phyloP scores from a whole-genome alignment of 2,888 invertebrate species.

The Papilio gigon region DNA sequence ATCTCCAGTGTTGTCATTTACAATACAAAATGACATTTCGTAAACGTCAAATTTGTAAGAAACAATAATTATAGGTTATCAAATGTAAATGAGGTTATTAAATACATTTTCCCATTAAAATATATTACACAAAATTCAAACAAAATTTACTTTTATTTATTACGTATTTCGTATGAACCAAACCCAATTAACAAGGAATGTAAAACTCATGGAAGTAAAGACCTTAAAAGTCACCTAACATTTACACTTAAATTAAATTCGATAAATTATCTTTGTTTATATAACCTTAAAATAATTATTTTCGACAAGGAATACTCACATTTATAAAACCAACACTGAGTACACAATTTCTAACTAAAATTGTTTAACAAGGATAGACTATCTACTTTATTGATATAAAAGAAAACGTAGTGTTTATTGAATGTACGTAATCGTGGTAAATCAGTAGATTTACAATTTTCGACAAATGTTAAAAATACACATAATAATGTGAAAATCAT shows the following conservation, averaged over 20 bases:
- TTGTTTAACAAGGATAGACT: background rate
- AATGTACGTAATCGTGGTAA: too few species aligned
- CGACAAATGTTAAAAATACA: too few species aligned
- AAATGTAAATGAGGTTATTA: too few species aligned
- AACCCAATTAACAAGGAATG: background rate
- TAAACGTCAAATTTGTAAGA: too few species aligned
- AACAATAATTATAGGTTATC: too few species aligned
- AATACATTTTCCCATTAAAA: background rate
- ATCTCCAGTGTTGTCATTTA: too few species aligned
- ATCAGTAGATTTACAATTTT: too few species aligned
- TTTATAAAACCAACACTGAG: background rate
- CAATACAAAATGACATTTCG: too few species aligned
- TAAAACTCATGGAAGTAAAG: background rate
- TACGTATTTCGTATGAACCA: background rate
- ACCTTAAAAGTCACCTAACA: background rate
- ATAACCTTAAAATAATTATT: background rate
- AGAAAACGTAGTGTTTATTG: too few species aligned
- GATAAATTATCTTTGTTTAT: background rate
- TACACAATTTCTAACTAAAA: background rate
- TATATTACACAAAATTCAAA: background rate
- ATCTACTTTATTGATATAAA: too few species aligned
- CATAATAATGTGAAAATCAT: too few species aligned
- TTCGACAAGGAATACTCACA: background rate
- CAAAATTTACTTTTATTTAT: background rate
- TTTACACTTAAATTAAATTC: slow-evolving; percentile 13